phyloP scores from a whole-genome alignment of 2,113 vertebrate genomes.

The Poeciliopsis turrubarensis region DNA sequence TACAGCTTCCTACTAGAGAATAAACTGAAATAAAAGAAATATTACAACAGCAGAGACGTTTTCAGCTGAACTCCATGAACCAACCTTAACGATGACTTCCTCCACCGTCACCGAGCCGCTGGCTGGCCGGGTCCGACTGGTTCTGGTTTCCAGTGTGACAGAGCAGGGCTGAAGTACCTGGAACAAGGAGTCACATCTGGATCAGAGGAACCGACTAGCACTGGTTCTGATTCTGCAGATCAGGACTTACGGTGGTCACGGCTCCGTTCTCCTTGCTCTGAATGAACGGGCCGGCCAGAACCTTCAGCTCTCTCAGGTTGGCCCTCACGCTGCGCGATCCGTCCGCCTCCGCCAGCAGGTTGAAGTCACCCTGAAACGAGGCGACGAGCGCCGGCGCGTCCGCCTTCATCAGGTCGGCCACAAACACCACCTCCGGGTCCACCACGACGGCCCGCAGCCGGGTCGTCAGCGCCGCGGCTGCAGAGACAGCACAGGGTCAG shows the following conservation, averaged over 20 bases:
- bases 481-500: neutral
- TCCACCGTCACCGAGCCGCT: conserved; percentile 83
- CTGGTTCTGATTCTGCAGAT: neutral
- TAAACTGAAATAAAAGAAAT: too few species aligned
- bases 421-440: conserved; percentile 96
- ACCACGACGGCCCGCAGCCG: conserved; percentile 83
- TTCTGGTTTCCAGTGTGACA: conserved; percentile 84
- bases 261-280: conserved; percentile 76
- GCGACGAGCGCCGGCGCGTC: conserved; percentile 89
- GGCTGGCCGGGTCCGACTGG: conserved; percentile 71
- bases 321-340: conserved; percentile 80
- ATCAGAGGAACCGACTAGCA: neutral
- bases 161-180: conserved; percentile 92
- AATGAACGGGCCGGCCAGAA: conserved; percentile 93
- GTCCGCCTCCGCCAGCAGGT: conserved; percentile 66
- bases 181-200: neutral
- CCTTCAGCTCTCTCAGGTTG: conserved; percentile 85
- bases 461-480: conserved; percentile 47
- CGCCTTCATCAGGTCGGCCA: conserved; percentile 88
- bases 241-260: conserved; percentile 85
- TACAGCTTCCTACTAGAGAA: too few species aligned
- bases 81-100: conserved; percentile 90
- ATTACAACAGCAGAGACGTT: too few species aligned
- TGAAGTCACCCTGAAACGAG: conserved; percentile 90
- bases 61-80: neutral